Evolutionary conservation across 2,797 vertebrate species (phyloP), one percentile per base, ranked within the genome.

Genomic region (Agapornis canus): DNA sequence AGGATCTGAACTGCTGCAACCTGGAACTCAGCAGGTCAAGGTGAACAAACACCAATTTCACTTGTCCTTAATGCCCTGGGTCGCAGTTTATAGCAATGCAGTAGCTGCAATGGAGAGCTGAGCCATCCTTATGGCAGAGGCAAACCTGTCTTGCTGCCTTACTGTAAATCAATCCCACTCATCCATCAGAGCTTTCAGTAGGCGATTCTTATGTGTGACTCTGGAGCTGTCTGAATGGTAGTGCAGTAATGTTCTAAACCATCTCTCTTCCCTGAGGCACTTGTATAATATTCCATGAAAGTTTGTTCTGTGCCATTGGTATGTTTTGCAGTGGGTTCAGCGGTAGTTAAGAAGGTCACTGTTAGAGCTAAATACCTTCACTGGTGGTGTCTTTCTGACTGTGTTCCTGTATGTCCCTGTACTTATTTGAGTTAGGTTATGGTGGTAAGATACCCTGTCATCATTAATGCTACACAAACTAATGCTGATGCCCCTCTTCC

Each of bases 331-430:
- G 40, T 11, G 37, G 20, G 27, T 35, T 86, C 39, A 63, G 6
- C 65, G 45, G 19, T 9, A 54, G n/a, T 7, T n/a, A 59, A 69
- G 39, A 49, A 63, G 39, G 61, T 90, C 22, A 40, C 43, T 1
- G 1, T 63, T 54, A 64, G 61, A 83, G 32, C 25, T 9, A 9
- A 60, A 61, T 31, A 29, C 21, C n/a, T 77, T 78, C 25, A 10
- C 2, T 59, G 39, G 12, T 76, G 51, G 17, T 52, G 11, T 31
- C 49, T 77, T 76, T 69, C 57, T 76, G 39, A 5, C 47, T 6
- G 1, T 23, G 15, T 40, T 82, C 47, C 8, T 43, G 1, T 17
- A 19, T 0, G 1, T 57, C 42, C 42, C 57, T 68, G n/a, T 17
- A 19, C 26, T 70, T 65, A 27, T 1, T 32, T 83, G 78, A 68